Evolutionary conservation across 2,888 invertebrate species (phyloP).

Genomic region (Altica lythri): DNA sequence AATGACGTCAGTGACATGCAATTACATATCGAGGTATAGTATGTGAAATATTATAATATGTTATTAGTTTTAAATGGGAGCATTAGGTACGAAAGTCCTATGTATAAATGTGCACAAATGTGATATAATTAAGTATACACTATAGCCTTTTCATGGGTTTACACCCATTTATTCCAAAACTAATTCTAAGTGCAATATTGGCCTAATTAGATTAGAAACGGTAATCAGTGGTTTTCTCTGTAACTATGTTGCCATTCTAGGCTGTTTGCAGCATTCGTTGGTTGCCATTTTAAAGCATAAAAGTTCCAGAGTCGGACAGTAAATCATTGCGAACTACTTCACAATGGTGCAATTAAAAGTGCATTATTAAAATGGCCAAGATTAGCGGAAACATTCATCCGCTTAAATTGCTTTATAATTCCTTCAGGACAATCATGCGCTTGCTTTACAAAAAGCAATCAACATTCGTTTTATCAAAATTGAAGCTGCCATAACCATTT

Average conservation of each 20-base stretch:
- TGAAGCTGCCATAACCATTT: constrained; percentile 1
- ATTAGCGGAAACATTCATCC: constrained; percentile 41
- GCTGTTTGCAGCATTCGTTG: constrained; percentile 5
- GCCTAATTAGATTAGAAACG: constrained; percentile 13
- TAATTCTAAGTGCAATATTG: constrained; percentile 1
- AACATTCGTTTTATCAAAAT: constrained; percentile 19
- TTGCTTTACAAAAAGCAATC: constrained; percentile 25
- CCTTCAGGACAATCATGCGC: constrained; percentile 29
- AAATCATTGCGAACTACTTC: constrained; percentile 42
- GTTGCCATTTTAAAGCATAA: constrained; percentile 38
- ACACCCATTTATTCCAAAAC: background rate
- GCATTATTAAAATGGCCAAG: constrained; percentile 44
- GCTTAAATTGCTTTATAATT: constrained; percentile 35
- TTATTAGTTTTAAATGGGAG: too few relatives aligned
- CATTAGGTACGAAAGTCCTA: too few relatives aligned
- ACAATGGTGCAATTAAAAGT: constrained; percentile 43
- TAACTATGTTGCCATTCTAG: constrained; percentile 3
- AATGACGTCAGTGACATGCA: too few relatives aligned
- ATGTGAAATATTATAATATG: too few relatives aligned
- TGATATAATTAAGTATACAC: too few relatives aligned
- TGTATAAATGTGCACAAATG: background rate
- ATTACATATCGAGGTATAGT: too few relatives aligned
- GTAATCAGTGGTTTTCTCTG: constrained; percentile 13
- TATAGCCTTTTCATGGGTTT: too few relatives aligned
- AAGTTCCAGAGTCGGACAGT: constrained; percentile 35